A percentile compares a stretch with the other conserved stretches of the same genome.
These are phyloP conservation scores for Choristoneura rosaceana DNA, from an alignment of 2,888 invertebrate genomes.

Conservation along the genomic window DNA sequence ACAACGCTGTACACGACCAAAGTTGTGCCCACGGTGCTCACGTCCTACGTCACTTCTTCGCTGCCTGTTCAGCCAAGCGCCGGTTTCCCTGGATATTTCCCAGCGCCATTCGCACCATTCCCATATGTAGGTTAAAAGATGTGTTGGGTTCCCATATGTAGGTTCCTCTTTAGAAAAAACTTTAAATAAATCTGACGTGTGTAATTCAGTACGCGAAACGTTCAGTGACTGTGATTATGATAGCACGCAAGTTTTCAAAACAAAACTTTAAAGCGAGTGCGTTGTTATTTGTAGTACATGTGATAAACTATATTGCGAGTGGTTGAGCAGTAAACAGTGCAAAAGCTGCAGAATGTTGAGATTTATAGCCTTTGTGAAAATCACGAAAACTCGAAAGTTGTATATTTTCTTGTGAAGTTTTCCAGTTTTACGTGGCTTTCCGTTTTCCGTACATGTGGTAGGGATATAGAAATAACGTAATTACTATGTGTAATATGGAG, in stretches of 20 bases:
- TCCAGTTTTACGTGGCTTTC: conserved; percentile 52
- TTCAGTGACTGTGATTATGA: conserved; percentile 62
- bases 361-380: conserved; percentile 72
- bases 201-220: conserved; percentile 38
- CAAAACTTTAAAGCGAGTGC: conserved; percentile 63
- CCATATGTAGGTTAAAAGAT: conserved; percentile 89
- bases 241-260: conserved; percentile 59
- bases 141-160: conserved; percentile 87
- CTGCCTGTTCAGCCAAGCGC: conserved; percentile 90
- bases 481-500: conserved; percentile 15
- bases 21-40: conserved; percentile 92
- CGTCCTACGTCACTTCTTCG: conserved; percentile 93
- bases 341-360: conserved; percentile 67
- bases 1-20: conserved; percentile 94
- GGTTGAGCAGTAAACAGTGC: conserved; percentile 71
- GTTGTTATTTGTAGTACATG: conserved; percentile 67
- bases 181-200: conserved; percentile 39
- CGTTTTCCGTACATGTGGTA: conserved; percentile 2
- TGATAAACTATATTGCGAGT: conserved; percentile 75
- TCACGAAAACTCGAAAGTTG: conserved; percentile 73
- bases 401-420: conserved; percentile 68
- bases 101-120: conserved; percentile 90
- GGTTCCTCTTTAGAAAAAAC: conserved; percentile 63
- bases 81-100: conserved; percentile 91
- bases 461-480: conserved; percentile 17